Conservation (phyloP, 2,888 invertebrate genomes). For the Rotaria macrura region DNA sequence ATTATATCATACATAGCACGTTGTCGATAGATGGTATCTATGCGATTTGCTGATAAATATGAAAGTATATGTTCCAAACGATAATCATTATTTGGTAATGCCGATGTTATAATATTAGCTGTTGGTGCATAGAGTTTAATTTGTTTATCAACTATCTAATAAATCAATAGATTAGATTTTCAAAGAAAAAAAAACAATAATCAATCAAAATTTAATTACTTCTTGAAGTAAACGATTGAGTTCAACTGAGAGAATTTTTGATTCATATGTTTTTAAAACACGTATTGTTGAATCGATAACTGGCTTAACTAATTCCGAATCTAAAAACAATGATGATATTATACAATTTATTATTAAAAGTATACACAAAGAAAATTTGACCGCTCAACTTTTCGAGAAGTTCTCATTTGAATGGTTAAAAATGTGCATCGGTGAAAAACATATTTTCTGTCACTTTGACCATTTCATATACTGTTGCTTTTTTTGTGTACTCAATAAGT, state of each 20-base stretch:
- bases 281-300: not conserved
- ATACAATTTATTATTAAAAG: too few relatives aligned
- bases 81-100: conserved; percentile 22
- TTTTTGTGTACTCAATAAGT: too few relatives aligned
- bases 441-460: too few relatives aligned
- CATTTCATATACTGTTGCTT: too few relatives aligned
- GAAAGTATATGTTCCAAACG: conserved; percentile 27
- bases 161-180: not conserved
- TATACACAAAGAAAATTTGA: not conserved
- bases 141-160: conserved; percentile 26
- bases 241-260: not conserved
- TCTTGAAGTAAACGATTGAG: not conserved
- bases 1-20: conserved; percentile 5
- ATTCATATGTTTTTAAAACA: not conserved
- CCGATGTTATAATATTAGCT: not conserved
- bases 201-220: not conserved
- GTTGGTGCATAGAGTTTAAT: conserved; percentile 13
- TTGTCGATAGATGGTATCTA: not conserved
- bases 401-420: too few relatives aligned
- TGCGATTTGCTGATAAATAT: conserved; percentile 21
- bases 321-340: not conserved
- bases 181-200: not conserved
- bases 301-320: not conserved
- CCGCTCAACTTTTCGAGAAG: too few relatives aligned
- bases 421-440: too few relatives aligned